phyloP scores from a whole-genome alignment of 2,797 vertebrate genomes.

The Eulemur rubriventer region DNA sequence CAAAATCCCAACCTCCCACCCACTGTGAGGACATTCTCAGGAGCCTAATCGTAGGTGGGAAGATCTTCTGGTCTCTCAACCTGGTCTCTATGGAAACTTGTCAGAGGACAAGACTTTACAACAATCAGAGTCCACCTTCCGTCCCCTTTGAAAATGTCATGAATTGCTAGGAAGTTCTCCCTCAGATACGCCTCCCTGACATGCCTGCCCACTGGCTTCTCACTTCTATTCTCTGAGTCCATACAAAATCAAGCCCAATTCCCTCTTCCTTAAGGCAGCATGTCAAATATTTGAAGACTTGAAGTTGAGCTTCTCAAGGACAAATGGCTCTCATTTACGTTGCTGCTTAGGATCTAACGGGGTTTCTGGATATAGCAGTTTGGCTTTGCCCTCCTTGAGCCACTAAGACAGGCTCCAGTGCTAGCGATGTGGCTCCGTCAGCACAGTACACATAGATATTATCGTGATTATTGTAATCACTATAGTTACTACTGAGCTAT shows the following conservation, averaged over 20 bases:
- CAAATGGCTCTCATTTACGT: not conserved
- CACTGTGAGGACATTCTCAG: not conserved
- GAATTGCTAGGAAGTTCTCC: no score
- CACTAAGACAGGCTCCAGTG: fast-evolving
- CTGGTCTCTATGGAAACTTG: not conserved
- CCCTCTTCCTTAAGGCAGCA: not conserved
- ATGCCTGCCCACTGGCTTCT: not conserved
- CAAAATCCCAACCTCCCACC: not conserved
- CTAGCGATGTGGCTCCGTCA: not conserved
- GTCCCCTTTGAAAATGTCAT: not conserved
- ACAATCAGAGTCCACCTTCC: not conserved
- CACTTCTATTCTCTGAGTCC: not conserved
- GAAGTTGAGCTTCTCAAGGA: not conserved
- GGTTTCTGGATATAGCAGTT: not conserved
- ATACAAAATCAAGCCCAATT: not conserved
- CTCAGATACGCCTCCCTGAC: not conserved
- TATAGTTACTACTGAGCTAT: not conserved
- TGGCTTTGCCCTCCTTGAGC: not conserved
- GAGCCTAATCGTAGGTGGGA: not conserved
- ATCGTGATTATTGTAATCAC: not conserved
- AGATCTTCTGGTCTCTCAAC: not conserved
- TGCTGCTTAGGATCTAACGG: not conserved
- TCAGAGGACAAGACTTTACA: not conserved
- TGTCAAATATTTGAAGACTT: not conserved
- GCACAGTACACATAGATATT: no score